A percentile compares a stretch with the other conserved stretches of the same genome.
phyloP scores from a whole-genome alignment of 2,113 vertebrate species.

The Vanacampus margaritifer region DNA sequence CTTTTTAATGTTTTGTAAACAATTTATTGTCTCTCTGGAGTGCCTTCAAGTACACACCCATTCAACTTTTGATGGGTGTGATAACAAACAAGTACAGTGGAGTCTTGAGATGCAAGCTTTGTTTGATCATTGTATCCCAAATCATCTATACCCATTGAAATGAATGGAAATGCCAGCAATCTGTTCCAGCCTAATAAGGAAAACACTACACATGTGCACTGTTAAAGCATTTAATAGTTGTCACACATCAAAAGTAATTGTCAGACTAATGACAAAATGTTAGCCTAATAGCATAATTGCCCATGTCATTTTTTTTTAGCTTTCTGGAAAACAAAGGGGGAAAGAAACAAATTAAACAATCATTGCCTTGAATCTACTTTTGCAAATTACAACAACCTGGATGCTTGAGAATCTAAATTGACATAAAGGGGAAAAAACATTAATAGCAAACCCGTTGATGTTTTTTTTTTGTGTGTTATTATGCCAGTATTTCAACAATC shows the following conservation, averaged over 20 bases:
- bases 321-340: no score
- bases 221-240: constrained; percentile 29
- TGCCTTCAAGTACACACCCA: no score
- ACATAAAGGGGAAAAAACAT: background rate
- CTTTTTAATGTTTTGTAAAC: background rate
- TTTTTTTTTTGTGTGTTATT: background rate
- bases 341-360: no score
- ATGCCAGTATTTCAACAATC: constrained; percentile 30
- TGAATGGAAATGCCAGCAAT: no score
- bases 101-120: no score
- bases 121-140: no score
- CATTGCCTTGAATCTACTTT: background rate
- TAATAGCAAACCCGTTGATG: background rate
- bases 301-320: background rate
- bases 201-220: constrained; percentile 25
- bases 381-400: background rate
- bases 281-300: background rate
- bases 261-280: constrained; percentile 48
- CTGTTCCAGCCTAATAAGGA: constrained; percentile 20
- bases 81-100: background rate
- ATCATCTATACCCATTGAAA: no score
- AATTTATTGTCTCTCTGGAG: no score
- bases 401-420: background rate
- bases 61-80: background rate
- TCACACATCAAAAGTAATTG: constrained; percentile 28